Base-by-base conservation (phyloP, 2,113 vertebrate genomes). In the Halcyon malimbica region DNA sequence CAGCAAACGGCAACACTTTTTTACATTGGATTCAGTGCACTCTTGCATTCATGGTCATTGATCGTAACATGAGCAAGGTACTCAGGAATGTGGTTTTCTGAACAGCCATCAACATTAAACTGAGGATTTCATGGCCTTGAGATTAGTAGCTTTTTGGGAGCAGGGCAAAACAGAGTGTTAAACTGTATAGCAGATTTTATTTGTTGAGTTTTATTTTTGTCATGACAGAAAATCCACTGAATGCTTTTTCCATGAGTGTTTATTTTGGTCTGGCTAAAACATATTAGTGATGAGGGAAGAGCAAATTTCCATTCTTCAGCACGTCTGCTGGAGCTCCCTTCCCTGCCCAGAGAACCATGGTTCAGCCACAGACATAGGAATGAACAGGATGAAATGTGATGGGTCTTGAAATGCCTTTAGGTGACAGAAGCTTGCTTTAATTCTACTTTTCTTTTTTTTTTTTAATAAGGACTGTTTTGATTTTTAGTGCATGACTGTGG, bases 241-340 rank as follows among this genome's bases (percentile, higher is more conserved):
- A 75, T 76, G 35, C 14, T 89, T 97, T 92, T 96, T 93, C 60
- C 86, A 78, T 78, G 83, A 65, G 17, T 86, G 35, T 95, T 89
- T 86, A 62, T 68, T 91, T 88, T 83, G 56, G 44, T 91, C 51
- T 92, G 73, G 21, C 80, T 91, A 56, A 81, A 90, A 39, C 15
- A 70, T 42, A 73, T 69, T 59, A 19, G 48, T 79, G 78, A 50
- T 0, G 9, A 88, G 41, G 16, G 59, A 93, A 91, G 84, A 69
- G 48, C 62, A 82, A n/a, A 64, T 85, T 89, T 94, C 89, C 57
- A 65, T 85, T 94, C 81, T 95, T 89, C 62, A 88, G 51, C 82
- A 63, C 44, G 57, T 87, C 67, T 93, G 44, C 84, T 73, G 67
- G 57, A 41, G n/a, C 54, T 76, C 85, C 28, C 20, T 69, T 85